Percentiles rank a stretch among this genome's conserved stretches.
phyloP scores from a whole-genome alignment of 2,797 vertebrate species.

The Mallotus villosus region DNA sequence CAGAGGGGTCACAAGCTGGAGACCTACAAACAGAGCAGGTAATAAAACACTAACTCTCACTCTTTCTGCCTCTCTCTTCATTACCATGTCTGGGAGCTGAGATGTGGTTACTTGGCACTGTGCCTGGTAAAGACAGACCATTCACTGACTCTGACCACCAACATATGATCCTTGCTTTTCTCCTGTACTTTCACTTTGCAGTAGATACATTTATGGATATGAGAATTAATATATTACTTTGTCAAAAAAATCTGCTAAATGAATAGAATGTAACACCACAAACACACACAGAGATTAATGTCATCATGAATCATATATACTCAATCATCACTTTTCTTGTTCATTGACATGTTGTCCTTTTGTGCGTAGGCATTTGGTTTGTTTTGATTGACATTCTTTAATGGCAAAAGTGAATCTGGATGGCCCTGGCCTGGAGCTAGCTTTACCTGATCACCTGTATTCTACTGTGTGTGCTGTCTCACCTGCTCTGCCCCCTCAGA shows the following conservation, averaged over 20 bases:
- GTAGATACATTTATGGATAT: no score
- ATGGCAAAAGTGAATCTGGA: not conserved
- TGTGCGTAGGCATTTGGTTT: not conserved
- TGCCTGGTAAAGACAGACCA: no score
- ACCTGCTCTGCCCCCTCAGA: not conserved
- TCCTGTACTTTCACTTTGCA: no score
- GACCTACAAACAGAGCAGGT: conserved; percentile 78
- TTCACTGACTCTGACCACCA: no score
- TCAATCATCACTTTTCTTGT: not conserved
- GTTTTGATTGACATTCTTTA: not conserved
- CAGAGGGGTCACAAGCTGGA: conserved; percentile 68
- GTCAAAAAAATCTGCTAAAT: no score
- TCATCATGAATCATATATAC: not conserved
- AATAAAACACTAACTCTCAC: conserved; percentile 22
- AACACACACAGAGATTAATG: no score
- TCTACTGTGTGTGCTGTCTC: not conserved
- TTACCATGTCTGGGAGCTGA: not conserved
- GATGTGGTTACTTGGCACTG: no score
- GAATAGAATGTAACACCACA: no score
- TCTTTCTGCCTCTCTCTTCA: not conserved
- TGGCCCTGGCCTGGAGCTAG: no score
- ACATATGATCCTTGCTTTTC: no score
- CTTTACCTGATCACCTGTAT: no score
- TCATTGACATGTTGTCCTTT: not conserved
- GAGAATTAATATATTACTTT: no score